A percentile compares a stretch with the other conserved stretches of the same genome.
These are phyloP conservation scores for Parnassius mnemosyne DNA, from an alignment of 2,888 invertebrate species.

Conservation along the genomic window DNA sequence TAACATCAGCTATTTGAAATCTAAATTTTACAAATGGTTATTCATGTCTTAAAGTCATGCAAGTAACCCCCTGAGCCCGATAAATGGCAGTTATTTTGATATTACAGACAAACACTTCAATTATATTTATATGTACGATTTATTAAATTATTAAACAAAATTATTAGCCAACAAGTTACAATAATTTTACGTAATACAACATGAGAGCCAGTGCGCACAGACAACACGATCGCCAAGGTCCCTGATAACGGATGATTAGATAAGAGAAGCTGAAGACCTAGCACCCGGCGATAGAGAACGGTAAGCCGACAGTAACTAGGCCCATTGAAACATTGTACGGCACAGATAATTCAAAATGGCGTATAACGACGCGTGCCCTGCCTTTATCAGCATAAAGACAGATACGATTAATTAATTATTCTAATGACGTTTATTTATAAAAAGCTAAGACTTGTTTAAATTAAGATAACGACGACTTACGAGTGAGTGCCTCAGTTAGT, in stretches of 20 bases:
- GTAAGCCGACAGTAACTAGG: slow-evolving; percentile 11
- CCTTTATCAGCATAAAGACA: background rate
- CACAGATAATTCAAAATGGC: slow-evolving; percentile 5
- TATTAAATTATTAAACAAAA: too few species aligned
- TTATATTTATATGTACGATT: too few species aligned
- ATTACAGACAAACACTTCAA: too few species aligned
- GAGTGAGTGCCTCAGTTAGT: too few species aligned
- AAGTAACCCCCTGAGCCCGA: too few species aligned
- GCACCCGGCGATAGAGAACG: slow-evolving; percentile 20
- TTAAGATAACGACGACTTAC: too few species aligned
- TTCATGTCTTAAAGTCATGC: too few species aligned
- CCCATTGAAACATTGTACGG: background rate
- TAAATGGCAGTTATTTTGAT: too few species aligned
- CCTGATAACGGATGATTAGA: slow-evolving; percentile 34
- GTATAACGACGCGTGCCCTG: background rate
- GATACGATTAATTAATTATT: background rate
- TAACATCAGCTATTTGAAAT: too few species aligned
- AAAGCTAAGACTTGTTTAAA: background rate
- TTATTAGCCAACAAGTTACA: slow-evolving; percentile 10
- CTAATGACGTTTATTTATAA: background rate
- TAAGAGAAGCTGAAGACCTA: slow-evolving; percentile 32
- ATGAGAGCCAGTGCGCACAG: slow-evolving; percentile 10
- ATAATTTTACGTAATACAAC: slow-evolving; percentile 10
- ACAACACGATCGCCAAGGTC: slow-evolving; percentile 28
- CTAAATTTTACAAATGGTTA: too few species aligned